Conservation (phyloP, 30 jellyfish, hydroid and myxozoan species). For the Turritopsis dohrnii region DNA sequence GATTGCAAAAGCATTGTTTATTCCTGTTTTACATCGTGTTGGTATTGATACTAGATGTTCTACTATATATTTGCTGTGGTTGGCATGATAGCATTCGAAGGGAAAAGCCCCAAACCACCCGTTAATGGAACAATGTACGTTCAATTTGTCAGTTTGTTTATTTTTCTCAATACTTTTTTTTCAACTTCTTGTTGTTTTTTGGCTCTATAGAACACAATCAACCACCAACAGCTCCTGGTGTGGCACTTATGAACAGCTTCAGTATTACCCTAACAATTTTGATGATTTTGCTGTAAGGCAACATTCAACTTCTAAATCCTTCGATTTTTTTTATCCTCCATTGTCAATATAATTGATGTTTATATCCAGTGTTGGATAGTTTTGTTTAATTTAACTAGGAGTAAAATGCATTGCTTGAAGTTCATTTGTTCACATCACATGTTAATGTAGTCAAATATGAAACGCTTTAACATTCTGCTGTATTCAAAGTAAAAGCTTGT, state of each 20-base stretch:
- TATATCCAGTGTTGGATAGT: too few species aligned
- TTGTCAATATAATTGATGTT: too few species aligned
- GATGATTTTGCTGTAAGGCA: conserved; percentile 87
- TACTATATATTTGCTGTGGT: conserved; percentile 71
- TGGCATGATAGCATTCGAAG: conserved; percentile 75
- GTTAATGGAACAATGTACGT: not conserved
- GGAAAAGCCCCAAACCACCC: conserved; percentile 70
- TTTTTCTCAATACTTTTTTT: too few species aligned
- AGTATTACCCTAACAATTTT: conserved; percentile 78
- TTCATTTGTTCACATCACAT: too few species aligned
- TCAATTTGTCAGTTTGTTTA: too few species aligned
- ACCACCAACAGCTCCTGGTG: not conserved
- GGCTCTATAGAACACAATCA: not conserved
- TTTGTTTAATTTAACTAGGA: too few species aligned
- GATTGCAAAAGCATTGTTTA: not conserved
- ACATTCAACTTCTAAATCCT: not conserved
- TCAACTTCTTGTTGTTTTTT: too few species aligned
- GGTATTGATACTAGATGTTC: conserved; percentile 35
- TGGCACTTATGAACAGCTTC: conserved; percentile 55
- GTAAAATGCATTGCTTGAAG: too few species aligned
- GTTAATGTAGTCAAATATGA: too few species aligned
- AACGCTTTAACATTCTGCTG: too few species aligned
- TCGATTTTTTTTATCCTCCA: too few species aligned
- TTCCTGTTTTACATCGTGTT: not conserved
- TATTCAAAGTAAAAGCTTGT: too few species aligned